Base-by-base conservation (phyloP, 2,888 invertebrate species). In the Drosophila cognata region DNA sequence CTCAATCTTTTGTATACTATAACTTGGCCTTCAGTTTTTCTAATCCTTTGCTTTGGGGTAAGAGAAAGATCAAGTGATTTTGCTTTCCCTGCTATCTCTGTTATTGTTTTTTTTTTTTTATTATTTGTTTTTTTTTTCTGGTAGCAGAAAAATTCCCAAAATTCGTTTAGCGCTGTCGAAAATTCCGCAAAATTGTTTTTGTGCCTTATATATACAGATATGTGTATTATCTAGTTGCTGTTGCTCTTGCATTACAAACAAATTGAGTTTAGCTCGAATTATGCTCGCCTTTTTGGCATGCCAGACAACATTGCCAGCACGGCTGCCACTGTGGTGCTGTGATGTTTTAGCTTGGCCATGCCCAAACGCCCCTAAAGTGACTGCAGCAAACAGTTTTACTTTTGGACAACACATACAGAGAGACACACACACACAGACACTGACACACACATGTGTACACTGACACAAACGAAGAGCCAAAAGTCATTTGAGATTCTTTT, bases 251-350 rank as follows among this genome's bases (percentile, higher is more conserved):
- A 78, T 78, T 87, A 71, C 74, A 78, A 81, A 71, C 79, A 84
- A 88, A 88, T 88, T 89, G 88, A 89, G 88, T 88, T 88, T 88
- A 79, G 81, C 85, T 87, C 76, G 71, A 80, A 77, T 84, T 89
- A 78, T 87, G 87, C 89, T 57, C 41, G 71, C 66, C 68, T 63
- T 70, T 70, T 84, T 78, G 83, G 80, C 75, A 69, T 65, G 71
- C 68, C 60, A 83, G 72, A 70, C 70, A 68, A 57, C 71, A 29
- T 56, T 59, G 72, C 66, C 58, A 50, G 46, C 43, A 52, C 31
- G 48, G 51, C n/a, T 48, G 50, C 41, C 41, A 48, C 31, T 55
- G 57, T 21, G 31, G 29, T 53, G 68, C 46, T 55, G 28, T 38
- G 55, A 13, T 33, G 10, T 16, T 53, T 16, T 55, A 59, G 31